phyloP scores from a whole-genome alignment of 1,140 invertebrate genomes.

The Euura saliciscinereae region DNA sequence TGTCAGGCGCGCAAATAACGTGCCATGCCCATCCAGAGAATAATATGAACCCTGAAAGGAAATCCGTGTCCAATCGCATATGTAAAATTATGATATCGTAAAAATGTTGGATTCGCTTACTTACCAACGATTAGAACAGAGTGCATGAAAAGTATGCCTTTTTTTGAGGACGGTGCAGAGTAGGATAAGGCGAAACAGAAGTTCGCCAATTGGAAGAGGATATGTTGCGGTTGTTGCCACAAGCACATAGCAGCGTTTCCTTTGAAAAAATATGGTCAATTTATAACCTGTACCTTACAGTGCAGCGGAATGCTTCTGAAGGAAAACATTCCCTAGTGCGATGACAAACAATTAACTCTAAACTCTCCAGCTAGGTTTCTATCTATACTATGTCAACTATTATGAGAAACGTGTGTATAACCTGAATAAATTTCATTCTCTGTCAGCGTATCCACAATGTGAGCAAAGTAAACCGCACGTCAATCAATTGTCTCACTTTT shows the following conservation, averaged over 20 bases:
- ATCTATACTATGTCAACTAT: no score
- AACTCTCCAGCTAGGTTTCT: neutral
- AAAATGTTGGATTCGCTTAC: slow-evolving; percentile 28
- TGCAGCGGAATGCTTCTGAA: no score
- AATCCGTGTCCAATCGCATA: neutral
- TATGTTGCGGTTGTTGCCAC: slow-evolving; percentile 56
- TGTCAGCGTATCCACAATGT: neutral
- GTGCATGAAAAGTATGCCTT: slow-evolving; percentile 83
- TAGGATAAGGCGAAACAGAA: slow-evolving; percentile 77
- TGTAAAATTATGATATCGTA: slow-evolving; percentile 1
- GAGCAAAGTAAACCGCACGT: neutral
- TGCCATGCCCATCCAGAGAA: slow-evolving; percentile 90
- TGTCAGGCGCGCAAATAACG: slow-evolving; percentile 85
- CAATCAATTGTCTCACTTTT: neutral
- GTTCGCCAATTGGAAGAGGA: slow-evolving; percentile 74
- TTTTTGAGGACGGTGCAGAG: slow-evolving; percentile 76
- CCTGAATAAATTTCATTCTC: neutral
- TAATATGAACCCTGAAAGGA: slow-evolving; percentile 74
- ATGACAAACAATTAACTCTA: neutral
- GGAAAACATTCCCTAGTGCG: no score
- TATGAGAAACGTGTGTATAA: neutral
- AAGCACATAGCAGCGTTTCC: slow-evolving; percentile 49
- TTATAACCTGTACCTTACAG: no score
- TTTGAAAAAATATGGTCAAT: slow-evolving; percentile 26
- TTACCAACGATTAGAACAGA: slow-evolving; percentile 77